A percentile compares a stretch with the other conserved stretches of the same genome.
Conservation (phyloP, 2,888 invertebrate genomes). For the Linnaemya vulpina region DNA sequence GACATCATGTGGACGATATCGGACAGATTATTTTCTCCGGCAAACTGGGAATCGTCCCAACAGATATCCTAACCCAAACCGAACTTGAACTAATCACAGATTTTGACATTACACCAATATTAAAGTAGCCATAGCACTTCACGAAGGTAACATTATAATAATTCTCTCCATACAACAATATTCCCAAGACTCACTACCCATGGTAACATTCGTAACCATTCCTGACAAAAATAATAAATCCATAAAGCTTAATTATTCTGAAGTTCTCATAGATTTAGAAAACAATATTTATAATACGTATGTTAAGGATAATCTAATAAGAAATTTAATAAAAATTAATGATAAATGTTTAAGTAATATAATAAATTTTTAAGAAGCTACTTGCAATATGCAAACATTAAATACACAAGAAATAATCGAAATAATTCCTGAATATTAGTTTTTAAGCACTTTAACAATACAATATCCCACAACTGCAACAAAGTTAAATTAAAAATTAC, state of each 20-base stretch:
- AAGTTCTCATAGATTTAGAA: too few relatives aligned
- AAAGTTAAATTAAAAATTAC: conserved; percentile 50
- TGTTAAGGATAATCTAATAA: too few relatives aligned
- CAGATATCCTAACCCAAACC: too few relatives aligned
- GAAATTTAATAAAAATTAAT: conserved; percentile 19
- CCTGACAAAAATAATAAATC: too few relatives aligned
- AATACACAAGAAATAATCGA: conserved; percentile 23
- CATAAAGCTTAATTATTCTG: too few relatives aligned
- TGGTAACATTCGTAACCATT: neutral
- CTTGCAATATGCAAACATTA: too few relatives aligned
- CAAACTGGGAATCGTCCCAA: too few relatives aligned
- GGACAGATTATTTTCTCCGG: conserved; percentile 1
- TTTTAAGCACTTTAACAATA: conserved; percentile 52
- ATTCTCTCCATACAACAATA: neutral
- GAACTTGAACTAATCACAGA: neutral
- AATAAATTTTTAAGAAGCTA: conserved; percentile 7
- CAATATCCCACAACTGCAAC: conserved; percentile 59
- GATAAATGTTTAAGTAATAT: conserved; percentile 12
- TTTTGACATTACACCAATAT: conserved; percentile 14
- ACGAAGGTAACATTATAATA: conserved; percentile 5
- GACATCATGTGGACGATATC: too few relatives aligned
- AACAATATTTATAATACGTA: too few relatives aligned
- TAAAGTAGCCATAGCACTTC: too few relatives aligned
- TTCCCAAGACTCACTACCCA: neutral
- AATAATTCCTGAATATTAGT: conserved; percentile 54